These are phyloP conservation scores for Vanacampus margaritifer DNA, from an alignment of 2,113 vertebrate species.

Conservation along the genomic window DNA sequence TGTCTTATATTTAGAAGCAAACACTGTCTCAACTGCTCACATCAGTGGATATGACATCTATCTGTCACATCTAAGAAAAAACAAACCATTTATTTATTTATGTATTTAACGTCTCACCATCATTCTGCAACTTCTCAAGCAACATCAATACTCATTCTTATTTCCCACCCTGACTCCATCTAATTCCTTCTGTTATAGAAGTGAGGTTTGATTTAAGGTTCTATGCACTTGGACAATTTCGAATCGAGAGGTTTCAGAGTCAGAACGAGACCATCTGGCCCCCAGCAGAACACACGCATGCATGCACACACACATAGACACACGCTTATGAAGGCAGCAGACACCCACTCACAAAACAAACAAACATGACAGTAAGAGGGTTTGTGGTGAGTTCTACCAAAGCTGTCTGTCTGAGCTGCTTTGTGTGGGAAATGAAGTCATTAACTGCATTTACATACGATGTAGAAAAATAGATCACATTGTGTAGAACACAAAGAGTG, in stretches of 20 bases:
- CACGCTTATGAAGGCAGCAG: not conserved
- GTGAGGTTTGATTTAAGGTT: constrained; percentile 19
- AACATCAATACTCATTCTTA: constrained; percentile 1
- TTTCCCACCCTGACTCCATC: not conserved
- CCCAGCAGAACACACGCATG: not conserved
- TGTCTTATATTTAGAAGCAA: not conserved
- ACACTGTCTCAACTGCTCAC: not conserved
- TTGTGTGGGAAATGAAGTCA: constrained; percentile 35
- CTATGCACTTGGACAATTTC: not conserved
- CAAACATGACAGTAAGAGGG: not conserved
- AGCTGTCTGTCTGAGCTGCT: constrained; percentile 31
- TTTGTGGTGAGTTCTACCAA: not conserved
- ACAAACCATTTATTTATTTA: not conserved
- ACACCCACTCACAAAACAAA: not conserved
- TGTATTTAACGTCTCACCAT: too few species aligned
- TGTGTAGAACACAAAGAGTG: not conserved
- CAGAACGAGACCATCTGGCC: not conserved
- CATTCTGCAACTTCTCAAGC: constrained; percentile 9
- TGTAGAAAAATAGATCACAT: constrained; percentile 14
- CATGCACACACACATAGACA: not conserved
- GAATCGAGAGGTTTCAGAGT: not conserved
- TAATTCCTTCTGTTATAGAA: constrained; percentile 8
- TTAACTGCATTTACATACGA: constrained; percentile 3
- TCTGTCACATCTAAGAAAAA: constrained; percentile 37
- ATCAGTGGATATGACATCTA: constrained; percentile 31